These are phyloP conservation scores for Syrphus vitripennis DNA, from an alignment of 2,888 invertebrate genomes.

Conservation along the genomic window DNA sequence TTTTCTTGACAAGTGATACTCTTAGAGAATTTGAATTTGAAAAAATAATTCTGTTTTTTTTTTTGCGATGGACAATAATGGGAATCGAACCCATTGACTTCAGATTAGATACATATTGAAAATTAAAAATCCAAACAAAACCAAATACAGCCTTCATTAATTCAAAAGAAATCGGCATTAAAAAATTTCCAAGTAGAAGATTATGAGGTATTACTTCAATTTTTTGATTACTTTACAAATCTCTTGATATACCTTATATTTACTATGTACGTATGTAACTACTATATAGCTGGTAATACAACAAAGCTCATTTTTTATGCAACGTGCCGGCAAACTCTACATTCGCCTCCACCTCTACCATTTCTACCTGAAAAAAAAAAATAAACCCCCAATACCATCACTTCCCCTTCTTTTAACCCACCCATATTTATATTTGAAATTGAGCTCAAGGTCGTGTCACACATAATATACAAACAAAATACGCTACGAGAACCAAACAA, in stretches of 20 bases:
- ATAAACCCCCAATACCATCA: neutral
- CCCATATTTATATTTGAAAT: slow-evolving; percentile 32
- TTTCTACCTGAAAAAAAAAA: neutral
- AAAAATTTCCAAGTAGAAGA: neutral
- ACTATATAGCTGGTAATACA: neutral
- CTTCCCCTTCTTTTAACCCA: neutral
- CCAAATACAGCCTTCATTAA: neutral
- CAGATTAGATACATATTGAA: too few species aligned
- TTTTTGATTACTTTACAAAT: slow-evolving; percentile 7
- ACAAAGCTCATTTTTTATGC: neutral
- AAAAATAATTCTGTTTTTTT: too few species aligned
- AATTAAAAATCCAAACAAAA: neutral
- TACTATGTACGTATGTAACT: neutral
- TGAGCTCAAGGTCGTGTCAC: slow-evolving; percentile 67
- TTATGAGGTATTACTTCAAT: slow-evolving; percentile 8
- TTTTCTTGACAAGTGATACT: too few species aligned
- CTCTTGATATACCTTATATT: neutral
- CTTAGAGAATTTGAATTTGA: too few species aligned
- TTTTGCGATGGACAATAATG: too few species aligned
- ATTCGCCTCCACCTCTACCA: neutral
- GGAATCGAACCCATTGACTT: too few species aligned
- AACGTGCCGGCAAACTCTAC: slow-evolving; percentile 19
- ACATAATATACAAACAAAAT: slow-evolving; percentile 23
- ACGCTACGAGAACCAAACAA: slow-evolving; percentile 41
- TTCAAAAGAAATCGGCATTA: neutral